Conservation (phyloP, 2,113 vertebrate genomes). For the Dinomys branickii region DNA sequence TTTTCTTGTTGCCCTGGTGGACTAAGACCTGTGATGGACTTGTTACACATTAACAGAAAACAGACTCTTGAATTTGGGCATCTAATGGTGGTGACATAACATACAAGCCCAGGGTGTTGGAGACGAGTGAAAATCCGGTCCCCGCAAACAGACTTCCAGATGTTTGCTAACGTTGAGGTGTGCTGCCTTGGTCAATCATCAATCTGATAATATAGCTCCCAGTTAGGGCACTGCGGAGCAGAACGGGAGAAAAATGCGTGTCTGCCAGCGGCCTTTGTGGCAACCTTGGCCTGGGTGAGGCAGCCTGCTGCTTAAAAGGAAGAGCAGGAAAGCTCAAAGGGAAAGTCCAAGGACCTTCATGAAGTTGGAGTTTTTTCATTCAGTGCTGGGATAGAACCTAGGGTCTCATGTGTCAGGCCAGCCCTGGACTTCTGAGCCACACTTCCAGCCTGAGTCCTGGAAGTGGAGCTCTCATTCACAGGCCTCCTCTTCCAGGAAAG, state of each 20-base stretch:
- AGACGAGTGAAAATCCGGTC: constrained; percentile 46
- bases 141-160: constrained; percentile 67
- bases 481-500: not conserved
- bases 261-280: not conserved
- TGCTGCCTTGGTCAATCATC: constrained; percentile 73
- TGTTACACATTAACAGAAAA: constrained; percentile 58
- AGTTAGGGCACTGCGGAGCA: not conserved
- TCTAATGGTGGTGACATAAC: constrained; percentile 45
- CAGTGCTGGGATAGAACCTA: not conserved
- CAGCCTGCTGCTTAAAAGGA: not conserved
- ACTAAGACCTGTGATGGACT: not conserved
- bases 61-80: constrained; percentile 60
- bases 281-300: not conserved
- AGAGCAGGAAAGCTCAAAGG: not conserved
- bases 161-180: constrained; percentile 69
- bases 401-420: not conserved
- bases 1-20: not conserved
- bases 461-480: not conserved
- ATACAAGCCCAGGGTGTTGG: constrained; percentile 51
- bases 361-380: not conserved
- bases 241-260: constrained; percentile 16
- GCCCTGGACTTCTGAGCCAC: not conserved
- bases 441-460: not conserved
- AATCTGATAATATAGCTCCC: constrained; percentile 54
- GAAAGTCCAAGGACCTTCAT: not conserved